Evolutionary conservation across 2,797 vertebrate species (phyloP).

Genomic region (Dendrocincla fuliginosa): DNA sequence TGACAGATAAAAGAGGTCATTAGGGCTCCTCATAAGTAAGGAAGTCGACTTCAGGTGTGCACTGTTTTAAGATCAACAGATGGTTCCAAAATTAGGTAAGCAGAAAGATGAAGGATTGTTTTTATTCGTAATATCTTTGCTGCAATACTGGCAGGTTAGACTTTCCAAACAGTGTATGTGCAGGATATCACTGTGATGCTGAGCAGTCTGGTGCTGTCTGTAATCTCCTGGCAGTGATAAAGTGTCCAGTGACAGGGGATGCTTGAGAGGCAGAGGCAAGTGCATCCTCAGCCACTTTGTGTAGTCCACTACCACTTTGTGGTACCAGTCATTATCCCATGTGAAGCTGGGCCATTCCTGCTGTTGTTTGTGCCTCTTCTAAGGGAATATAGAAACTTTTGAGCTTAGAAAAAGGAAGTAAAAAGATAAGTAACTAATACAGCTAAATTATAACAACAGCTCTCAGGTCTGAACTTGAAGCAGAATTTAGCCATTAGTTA

Average conservation of each 20-base stretch:
- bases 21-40: background rate
- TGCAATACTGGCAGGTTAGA: background rate
- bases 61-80: background rate
- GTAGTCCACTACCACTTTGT: background rate
- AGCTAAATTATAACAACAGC: background rate
- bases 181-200: background rate
- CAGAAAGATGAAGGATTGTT: background rate
- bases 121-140: background rate
- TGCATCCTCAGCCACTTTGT: background rate
- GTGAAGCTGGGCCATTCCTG: background rate
- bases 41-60: background rate
- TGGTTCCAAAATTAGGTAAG: background rate
- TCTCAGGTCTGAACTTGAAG: background rate
- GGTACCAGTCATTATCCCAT: accelerated
- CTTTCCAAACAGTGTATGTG: background rate
- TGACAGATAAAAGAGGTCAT: background rate
- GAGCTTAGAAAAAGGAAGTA: background rate
- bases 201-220: background rate
- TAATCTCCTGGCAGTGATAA: background rate
- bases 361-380: background rate
- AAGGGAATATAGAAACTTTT: background rate
- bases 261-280: background rate
- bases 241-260: background rate
- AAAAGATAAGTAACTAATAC: background rate
- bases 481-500: background rate